phyloP scores from a whole-genome alignment of 2,888 invertebrate species.

The Spisula subtruncata region DNA sequence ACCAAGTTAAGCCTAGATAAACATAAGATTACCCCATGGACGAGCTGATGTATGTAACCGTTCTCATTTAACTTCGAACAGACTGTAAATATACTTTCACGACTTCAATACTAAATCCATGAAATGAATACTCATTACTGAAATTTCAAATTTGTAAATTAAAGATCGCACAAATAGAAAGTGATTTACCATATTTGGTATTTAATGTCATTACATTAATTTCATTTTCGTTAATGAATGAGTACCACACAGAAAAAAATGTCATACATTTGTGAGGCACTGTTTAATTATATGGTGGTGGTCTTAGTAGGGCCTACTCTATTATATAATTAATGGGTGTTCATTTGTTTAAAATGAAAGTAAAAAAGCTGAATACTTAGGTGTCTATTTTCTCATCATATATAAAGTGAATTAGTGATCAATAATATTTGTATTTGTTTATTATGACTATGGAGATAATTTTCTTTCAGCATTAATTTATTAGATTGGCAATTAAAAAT shows the following conservation, averaged over 20 bases:
- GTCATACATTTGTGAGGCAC: neutral
- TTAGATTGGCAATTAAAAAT: too few relatives aligned
- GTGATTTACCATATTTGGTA: neutral
- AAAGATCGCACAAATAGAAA: too few relatives aligned
- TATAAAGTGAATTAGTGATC: neutral
- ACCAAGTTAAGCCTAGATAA: too few relatives aligned
- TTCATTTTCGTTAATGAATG: neutral
- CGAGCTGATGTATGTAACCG: too few relatives aligned
- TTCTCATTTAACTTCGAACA: too few relatives aligned
- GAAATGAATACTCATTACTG: too few relatives aligned
- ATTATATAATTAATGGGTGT: neutral
- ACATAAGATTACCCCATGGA: too few relatives aligned
- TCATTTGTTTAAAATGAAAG: neutral
- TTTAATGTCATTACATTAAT: neutral
- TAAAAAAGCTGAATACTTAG: neutral
- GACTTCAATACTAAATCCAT: too few relatives aligned
- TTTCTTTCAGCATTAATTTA: neutral
- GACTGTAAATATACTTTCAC: too few relatives aligned
- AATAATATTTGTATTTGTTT: neutral
- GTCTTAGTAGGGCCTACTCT: neutral
- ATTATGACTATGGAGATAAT: neutral
- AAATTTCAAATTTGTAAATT: too few relatives aligned
- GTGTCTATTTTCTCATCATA: neutral
- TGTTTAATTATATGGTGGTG: neutral
- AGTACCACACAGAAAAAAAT: neutral